These are phyloP conservation scores for Trichopoda pennipes DNA, from an alignment of 2,888 invertebrate genomes.

Conservation along the genomic window DNA sequence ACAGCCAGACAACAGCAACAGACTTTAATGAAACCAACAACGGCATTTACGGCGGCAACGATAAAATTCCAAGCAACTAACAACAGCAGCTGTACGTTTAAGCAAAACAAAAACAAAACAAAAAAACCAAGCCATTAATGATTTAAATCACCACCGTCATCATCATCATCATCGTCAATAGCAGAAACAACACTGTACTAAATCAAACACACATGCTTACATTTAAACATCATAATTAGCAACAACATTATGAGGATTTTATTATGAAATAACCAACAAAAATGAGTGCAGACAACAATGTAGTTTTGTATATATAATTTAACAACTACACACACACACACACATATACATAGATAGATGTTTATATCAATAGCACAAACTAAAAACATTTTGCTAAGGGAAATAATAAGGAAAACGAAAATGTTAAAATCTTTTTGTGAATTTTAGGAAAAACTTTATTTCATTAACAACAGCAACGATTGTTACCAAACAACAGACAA, in stretches of 20 bases:
- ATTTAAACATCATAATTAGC: constrained; percentile 17
- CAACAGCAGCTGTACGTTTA: constrained; percentile 64
- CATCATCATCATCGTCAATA: constrained; percentile 9
- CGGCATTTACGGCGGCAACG: constrained; percentile 20
- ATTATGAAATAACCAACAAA: constrained; percentile 33
- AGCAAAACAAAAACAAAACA: constrained; percentile 28
- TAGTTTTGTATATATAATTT: constrained; percentile 26
- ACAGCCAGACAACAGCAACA: constrained; percentile 59
- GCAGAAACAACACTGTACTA: not conserved
- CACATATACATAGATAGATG: not conserved
- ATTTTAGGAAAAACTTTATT: constrained; percentile 22
- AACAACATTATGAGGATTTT: constrained; percentile 44
- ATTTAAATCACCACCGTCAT: constrained; percentile 57
- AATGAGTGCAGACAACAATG: constrained; percentile 37
- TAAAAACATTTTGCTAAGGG: constrained; percentile 43
- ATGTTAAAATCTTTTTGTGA: constrained; percentile 9
- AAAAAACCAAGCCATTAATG: constrained; percentile 31
- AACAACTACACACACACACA: constrained; percentile 16
- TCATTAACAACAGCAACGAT: constrained; percentile 41
- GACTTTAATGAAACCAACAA: constrained; percentile 49
- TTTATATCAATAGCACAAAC: not conserved
- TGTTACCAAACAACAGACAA: constrained; percentile 18
- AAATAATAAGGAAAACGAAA: constrained; percentile 39
- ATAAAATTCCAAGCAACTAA: constrained; percentile 57
- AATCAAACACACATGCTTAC: not conserved